phyloP scores from a whole-genome alignment of 2,888 invertebrate species.

The Tanypteryx hageni region DNA sequence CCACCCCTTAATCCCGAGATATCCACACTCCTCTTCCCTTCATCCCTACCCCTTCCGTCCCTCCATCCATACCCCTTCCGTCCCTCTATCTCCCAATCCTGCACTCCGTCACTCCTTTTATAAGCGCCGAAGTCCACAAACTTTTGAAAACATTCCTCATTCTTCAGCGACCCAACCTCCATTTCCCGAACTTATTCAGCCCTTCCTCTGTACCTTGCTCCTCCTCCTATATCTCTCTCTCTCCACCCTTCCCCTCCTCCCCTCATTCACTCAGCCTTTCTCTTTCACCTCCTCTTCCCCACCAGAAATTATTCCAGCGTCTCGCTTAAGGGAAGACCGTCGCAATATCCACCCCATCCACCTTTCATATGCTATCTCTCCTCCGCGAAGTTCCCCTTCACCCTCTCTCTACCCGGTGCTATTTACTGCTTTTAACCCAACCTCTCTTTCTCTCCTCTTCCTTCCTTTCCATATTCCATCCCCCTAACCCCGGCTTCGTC shows the following conservation, averaged over 20 bases:
- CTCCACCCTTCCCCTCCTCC: neutral
- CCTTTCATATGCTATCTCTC: neutral
- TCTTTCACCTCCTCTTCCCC: neutral
- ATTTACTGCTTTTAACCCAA: neutral
- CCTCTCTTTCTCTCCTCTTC: neutral
- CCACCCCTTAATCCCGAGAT: neutral
- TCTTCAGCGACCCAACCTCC: neutral
- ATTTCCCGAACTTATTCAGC: neutral
- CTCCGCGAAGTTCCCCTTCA: neutral
- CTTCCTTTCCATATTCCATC: neutral
- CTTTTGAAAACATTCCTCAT: constrained; percentile 39
- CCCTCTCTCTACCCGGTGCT: neutral
- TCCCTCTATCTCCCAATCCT: neutral
- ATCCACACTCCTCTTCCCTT: neutral
- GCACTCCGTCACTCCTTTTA: neutral
- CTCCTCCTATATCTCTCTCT: neutral
- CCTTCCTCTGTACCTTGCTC: neutral
- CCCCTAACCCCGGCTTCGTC: neutral
- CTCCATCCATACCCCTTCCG: too few species aligned
- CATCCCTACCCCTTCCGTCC: neutral
- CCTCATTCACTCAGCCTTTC: neutral
- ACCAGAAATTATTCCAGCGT: neutral
- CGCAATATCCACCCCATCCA: neutral
- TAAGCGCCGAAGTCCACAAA: neutral
- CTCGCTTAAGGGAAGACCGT: neutral